Conservation (phyloP, 2,113 vertebrate genomes). For the Drymodes brunneopygia region DNA sequence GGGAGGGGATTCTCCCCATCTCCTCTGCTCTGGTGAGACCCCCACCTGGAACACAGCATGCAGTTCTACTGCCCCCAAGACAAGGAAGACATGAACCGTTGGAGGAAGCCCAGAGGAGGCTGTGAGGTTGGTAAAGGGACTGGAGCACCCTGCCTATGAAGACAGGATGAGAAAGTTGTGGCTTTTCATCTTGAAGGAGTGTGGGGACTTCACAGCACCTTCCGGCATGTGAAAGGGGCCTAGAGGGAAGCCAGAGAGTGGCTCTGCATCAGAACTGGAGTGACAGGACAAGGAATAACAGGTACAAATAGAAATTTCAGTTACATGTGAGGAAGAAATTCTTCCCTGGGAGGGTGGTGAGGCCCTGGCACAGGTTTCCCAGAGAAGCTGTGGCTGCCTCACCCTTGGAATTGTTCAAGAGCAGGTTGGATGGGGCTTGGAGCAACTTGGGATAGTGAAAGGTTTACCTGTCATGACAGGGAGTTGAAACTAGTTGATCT, state of each 20-base stretch:
- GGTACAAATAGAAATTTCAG: background rate
- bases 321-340: background rate
- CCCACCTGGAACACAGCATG: background rate
- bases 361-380: background rate
- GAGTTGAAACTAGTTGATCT: background rate
- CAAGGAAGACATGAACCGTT: background rate
- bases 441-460: background rate
- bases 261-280: background rate
- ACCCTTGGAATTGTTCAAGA: background rate
- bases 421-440: background rate
- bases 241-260: background rate
- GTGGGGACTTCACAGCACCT: background rate
- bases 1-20: background rate
- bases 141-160: background rate
- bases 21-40: background rate
- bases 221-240: background rate
- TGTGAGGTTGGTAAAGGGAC: background rate
- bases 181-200: background rate
- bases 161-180: background rate
- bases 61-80: background rate
- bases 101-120: background rate
- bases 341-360: background rate
- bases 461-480: fast-evolving
- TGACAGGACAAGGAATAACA: background rate
- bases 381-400: background rate